Base-by-base conservation (phyloP, 2,797 vertebrate genomes). In the Eospalax fontanierii region DNA sequence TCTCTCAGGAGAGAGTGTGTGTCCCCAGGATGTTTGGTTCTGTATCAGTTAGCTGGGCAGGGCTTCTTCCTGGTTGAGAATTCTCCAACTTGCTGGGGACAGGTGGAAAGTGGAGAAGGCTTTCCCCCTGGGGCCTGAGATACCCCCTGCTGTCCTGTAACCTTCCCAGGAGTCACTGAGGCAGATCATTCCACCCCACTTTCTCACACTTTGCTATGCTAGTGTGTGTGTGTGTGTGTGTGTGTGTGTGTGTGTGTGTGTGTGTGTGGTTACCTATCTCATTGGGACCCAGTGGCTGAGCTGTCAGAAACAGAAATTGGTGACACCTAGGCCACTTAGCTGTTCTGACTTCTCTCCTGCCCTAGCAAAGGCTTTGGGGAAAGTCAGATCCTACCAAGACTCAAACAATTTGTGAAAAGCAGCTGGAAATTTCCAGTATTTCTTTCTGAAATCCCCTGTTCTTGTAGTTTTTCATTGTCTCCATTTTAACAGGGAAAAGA, bases 161-260 rank as follows among this genome's bases (percentile, higher is more conserved):
- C 93, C 84, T 89, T 65, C 68, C 74, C 30, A 40, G 84, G 30
- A 80, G 76, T 24, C 0, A n/a, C 71, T 50, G 66, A 78, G 66
- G 61, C 74, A 65, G 38, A 70, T 28, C 46, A 24, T 43, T 66
- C 75, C 71, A 94, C 33, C 78, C 76, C 35, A 87, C 73, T 97
- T 95, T 76, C 87, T 66, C 38, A 81, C 15, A 5, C 40, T 75
- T 81, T 26, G 21, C 80, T 73, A 54, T 54, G 5, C 11, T 5
- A 6, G 46, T 46, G 8, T 54, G 50, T 54, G 50, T 54, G 50
- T 54, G 50, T 54, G 50, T 54, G 50, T 54, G 50, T 54, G 50
- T 54, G 50, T 54, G 50, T 54, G 50, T 73, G 35, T 38, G 50
- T 54, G 50, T 54, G 50, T 73, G 35, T 38, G 35, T 40, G 71